These are phyloP conservation scores for Ormyrus thymus DNA, from an alignment of 2,888 invertebrate genomes.

Conservation along the genomic window DNA sequence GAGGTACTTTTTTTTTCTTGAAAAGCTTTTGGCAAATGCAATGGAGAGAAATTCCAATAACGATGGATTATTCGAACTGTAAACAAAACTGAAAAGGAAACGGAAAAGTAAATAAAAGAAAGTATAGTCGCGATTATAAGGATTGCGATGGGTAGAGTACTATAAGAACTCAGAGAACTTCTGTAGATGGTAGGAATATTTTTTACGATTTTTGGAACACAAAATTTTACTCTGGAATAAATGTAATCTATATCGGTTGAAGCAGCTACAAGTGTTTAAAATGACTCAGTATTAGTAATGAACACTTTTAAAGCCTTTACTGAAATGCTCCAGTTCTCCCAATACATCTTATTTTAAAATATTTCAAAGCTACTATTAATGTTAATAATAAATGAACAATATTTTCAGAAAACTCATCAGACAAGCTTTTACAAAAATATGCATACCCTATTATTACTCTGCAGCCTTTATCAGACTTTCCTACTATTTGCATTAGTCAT, in stretches of 20 bases:
- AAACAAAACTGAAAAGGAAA: not conserved
- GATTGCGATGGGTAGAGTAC: not conserved
- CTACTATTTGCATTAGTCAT: constrained; percentile 49
- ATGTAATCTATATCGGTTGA: constrained; percentile 13
- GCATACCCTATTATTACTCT: not conserved
- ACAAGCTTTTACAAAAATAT: not conserved
- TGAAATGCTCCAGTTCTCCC: not conserved
- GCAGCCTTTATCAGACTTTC: constrained; percentile 3
- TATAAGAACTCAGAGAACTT: not conserved
- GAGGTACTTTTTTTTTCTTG: constrained; percentile 34
- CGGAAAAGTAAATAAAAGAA: not conserved
- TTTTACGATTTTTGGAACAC: not conserved
- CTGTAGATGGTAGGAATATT: not conserved
- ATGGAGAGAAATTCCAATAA: not conserved
- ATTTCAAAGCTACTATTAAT: not conserved
- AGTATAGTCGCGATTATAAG: not conserved
- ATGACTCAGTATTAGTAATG: constrained; percentile 36
- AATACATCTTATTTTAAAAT: not conserved
- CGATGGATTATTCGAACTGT: not conserved
- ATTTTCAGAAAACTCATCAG: not conserved
- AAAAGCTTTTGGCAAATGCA: not conserved
- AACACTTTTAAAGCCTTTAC: constrained; percentile 22
- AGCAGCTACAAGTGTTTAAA: constrained; percentile 33
- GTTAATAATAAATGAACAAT: not conserved
- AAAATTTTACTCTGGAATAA: not conserved